Percentiles rank a stretch among this genome's conserved stretches.
Conservation (phyloP, 2,888 invertebrate genomes). For the Mesorhabditis sp. region DNA sequence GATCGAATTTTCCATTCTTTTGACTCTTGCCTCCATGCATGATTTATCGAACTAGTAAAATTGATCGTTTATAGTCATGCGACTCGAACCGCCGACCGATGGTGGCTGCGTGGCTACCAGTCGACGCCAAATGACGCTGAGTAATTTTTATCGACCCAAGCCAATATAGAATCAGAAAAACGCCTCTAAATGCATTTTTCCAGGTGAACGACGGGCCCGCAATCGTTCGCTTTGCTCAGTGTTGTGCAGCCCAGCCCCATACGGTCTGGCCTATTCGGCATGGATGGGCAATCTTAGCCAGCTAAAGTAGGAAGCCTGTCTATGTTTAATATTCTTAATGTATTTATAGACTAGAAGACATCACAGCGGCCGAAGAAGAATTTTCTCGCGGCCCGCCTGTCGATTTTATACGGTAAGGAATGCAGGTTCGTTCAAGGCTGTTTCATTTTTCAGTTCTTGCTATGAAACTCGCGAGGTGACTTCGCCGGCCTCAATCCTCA, state of each 20-base stretch:
- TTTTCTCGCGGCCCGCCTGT: background rate
- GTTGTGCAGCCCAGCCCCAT: background rate
- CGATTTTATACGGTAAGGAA: background rate
- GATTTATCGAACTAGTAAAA: no score
- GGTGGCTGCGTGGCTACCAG: background rate
- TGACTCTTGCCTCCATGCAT: no score
- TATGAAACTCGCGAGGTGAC: background rate
- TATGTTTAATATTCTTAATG: background rate
- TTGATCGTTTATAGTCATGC: background rate
- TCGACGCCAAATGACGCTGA: background rate
- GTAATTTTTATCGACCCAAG: background rate
- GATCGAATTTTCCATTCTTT: no score
- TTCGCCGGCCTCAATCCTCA: background rate
- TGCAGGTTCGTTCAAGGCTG: background rate
- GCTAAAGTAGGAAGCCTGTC: background rate
- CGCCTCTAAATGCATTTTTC: no score
- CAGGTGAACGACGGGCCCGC: background rate
- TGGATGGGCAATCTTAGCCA: background rate
- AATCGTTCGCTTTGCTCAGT: conserved; percentile 2
- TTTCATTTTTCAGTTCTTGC: background rate
- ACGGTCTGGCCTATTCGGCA: background rate
- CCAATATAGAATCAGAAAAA: no score
- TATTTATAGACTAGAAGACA: background rate
- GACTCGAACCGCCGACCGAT: background rate
- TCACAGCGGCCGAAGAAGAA: conserved; percentile 1